These are phyloP conservation scores for Artemia franciscana DNA, from an alignment of 1,140 invertebrate species.

Conservation along the genomic window DNA sequence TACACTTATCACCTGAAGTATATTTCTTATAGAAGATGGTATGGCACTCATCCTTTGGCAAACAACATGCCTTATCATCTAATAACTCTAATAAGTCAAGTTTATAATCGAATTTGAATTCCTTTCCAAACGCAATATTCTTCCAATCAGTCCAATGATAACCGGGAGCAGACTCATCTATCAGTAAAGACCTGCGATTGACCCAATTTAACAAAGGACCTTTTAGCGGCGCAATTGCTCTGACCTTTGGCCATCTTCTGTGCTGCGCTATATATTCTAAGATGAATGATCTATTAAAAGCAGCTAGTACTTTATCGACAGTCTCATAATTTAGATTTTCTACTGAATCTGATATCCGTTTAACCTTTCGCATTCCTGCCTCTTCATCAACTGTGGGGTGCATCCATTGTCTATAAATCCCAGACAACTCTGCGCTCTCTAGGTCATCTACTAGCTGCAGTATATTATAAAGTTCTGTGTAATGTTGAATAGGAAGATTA, in stretches of 20 bases:
- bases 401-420: background rate
- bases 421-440: background rate
- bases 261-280: background rate
- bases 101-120: background rate
- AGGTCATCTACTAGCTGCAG: background rate
- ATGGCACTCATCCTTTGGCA: background rate
- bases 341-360: background rate
- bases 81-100: background rate
- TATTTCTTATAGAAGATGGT: background rate
- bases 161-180: background rate
- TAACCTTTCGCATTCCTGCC: background rate
- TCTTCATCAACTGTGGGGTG: background rate
- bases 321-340: background rate
- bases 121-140: background rate
- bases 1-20: background rate
- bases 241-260: background rate
- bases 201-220: background rate
- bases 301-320: background rate
- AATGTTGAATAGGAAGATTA: background rate
- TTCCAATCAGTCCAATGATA: background rate
- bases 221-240: background rate
- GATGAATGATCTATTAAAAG: background rate
- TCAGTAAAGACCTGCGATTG: background rate
- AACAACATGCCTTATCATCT: background rate
- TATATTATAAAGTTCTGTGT: background rate